Base-by-base conservation (phyloP, 2,888 invertebrate species). In the Philereme transversata region DNA sequence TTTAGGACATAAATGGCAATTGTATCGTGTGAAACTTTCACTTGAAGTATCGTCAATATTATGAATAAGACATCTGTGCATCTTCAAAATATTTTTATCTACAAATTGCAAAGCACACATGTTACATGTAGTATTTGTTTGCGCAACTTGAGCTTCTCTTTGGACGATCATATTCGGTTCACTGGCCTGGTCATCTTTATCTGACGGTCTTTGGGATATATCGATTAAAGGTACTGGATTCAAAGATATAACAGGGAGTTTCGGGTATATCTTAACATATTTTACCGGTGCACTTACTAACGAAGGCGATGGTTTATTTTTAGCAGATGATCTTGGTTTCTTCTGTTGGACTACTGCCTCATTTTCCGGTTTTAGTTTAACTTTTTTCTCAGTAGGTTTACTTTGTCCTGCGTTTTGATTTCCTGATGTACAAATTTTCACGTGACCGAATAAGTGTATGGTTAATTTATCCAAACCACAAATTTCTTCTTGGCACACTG, bases 381-480 rank as follows among this genome's bases (percentile, higher is more conserved):
- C 72, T 71, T 72, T 75, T 35, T 51, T 61, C 7, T 72, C 68
- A 49, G 47, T 48, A 40, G 51, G 60, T 61, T 70, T 69, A 59
- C 70, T 72, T 68, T 75, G 78, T 70, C 72, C 74, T 62, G 63
- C 38, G 50, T 51, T 62, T 56, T 67, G 74, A 70, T 62, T 58
- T 38, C 76, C 84, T 61, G 73, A 71, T 51, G 75, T 69, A 68
- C 83, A 68, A 60, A 93, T 78, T 69, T 88, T 87, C 4, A 95
- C 93, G 79, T 97, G 97, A 62, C 95, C 95, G 77, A 97, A 97
- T 68, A 97, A 90, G 84, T 97, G 97, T 76, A 97, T 96, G 0
- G 97, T 97, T 53, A 97, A 89, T 88, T 97, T 97, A 82, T 97
- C 97, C 68, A 97, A 92, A 1, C 97, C 97, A 66, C 94, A 87